These are phyloP conservation scores for Drosophila helvetica DNA, from an alignment of 2,888 invertebrate species.

Conservation along the genomic window DNA sequence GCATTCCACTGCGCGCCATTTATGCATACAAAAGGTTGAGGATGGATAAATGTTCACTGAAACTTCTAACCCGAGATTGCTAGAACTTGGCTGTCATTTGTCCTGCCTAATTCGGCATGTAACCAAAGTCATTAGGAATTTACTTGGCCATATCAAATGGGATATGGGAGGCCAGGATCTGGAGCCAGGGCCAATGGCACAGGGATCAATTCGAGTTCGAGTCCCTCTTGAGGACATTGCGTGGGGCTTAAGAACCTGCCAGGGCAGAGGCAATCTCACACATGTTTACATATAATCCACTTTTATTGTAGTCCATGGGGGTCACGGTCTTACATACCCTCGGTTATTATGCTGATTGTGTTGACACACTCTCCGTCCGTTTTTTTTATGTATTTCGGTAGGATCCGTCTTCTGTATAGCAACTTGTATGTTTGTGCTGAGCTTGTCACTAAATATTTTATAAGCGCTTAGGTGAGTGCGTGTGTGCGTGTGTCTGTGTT, in stretches of 20 bases:
- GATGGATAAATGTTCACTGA: slow-evolving; percentile 25
- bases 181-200: slow-evolving; percentile 30
- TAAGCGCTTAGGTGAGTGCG: slow-evolving; percentile 34
- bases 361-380: slow-evolving; percentile 56
- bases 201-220: slow-evolving; percentile 55
- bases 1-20: slow-evolving; percentile 27
- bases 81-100: slow-evolving; percentile 46
- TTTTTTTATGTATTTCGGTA: slow-evolving; percentile 18
- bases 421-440: slow-evolving; percentile 41
- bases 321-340: slow-evolving; percentile 27
- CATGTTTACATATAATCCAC: slow-evolving; percentile 75
- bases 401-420: neutral
- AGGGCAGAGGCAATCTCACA: slow-evolving; percentile 48
- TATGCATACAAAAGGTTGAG: slow-evolving; percentile 23
- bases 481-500: slow-evolving; percentile 29
- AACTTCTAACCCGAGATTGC: slow-evolving; percentile 38
- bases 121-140: slow-evolving; percentile 67
- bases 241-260: slow-evolving; percentile 18
- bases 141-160: slow-evolving; percentile 43
- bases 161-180: no score
- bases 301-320: slow-evolving; percentile 62
- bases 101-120: slow-evolving; percentile 65
- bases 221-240: neutral
- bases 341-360: slow-evolving; percentile 75
- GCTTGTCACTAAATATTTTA: slow-evolving; percentile 60